Evolutionary conservation across 2,113 vertebrate species (phyloP).

Genomic region (Pachyramphus minor): DNA sequence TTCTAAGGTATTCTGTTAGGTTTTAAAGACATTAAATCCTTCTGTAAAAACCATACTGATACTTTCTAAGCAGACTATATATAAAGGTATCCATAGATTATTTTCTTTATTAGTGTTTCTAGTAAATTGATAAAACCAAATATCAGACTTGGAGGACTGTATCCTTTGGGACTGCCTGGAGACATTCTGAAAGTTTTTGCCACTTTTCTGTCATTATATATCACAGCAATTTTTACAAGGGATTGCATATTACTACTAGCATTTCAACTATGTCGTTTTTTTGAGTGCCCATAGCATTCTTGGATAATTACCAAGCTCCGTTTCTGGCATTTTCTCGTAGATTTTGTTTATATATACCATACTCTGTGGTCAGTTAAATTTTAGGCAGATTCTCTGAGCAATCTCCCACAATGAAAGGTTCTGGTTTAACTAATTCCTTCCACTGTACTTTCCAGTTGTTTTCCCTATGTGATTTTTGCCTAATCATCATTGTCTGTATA

Average conservation of each 20-base stretch:
- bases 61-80: neutral
- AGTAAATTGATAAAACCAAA: neutral
- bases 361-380: neutral
- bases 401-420: neutral
- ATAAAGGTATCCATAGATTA: neutral
- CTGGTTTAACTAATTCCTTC: neutral
- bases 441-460: neutral
- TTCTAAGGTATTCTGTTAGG: neutral
- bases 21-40: neutral
- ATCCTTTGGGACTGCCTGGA: neutral
- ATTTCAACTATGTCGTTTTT: neutral
- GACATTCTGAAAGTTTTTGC: neutral
- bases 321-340: neutral
- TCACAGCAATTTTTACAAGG: neutral
- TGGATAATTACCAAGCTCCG: neutral
- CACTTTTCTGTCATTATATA: neutral
- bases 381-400: neutral
- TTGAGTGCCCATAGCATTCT: neutral
- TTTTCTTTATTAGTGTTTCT: neutral
- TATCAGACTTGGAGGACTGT: neutral
- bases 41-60: neutral
- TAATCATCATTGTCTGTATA: neutral
- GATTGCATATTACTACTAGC: neutral
- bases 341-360: neutral
- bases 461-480: neutral